Evolutionary conservation across 2,113 vertebrate species (phyloP).

Genomic region (Naja naja): DNA sequence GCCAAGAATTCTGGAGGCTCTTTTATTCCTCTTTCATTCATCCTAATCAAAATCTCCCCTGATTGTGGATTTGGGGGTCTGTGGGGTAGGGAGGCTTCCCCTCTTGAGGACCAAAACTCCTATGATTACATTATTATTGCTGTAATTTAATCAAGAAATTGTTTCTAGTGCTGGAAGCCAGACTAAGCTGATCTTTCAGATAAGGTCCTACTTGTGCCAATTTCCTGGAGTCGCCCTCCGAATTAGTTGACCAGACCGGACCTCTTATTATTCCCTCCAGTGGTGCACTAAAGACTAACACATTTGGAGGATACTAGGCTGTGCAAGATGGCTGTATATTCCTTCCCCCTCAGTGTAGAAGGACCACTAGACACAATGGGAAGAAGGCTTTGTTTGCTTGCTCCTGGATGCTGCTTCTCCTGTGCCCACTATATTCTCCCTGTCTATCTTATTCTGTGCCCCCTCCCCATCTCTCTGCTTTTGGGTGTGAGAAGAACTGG

Average conservation of each 20-base stretch:
- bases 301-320: not conserved
- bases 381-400: not conserved
- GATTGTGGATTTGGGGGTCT: not conserved
- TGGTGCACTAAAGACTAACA: not conserved
- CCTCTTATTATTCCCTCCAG: not conserved
- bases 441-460: not conserved
- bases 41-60: not conserved
- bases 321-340: not conserved
- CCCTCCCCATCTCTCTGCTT: slow-evolving; percentile 11
- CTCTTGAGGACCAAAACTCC: not conserved
- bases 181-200: not conserved
- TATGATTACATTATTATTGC: not conserved
- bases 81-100: not conserved
- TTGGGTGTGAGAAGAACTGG: slow-evolving; percentile 75
- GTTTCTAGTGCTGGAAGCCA: not conserved
- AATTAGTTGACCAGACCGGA: not conserved
- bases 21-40: not conserved
- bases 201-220: not conserved
- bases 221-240: not conserved
- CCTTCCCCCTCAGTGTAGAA: not conserved
- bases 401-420: not conserved
- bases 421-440: not conserved
- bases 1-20: not conserved
- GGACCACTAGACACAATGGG: not conserved
- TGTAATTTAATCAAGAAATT: not conserved